Evolutionary conservation across 1,140 invertebrate genomes (phyloP).

Genomic region (Drosophila ogumai): DNA sequence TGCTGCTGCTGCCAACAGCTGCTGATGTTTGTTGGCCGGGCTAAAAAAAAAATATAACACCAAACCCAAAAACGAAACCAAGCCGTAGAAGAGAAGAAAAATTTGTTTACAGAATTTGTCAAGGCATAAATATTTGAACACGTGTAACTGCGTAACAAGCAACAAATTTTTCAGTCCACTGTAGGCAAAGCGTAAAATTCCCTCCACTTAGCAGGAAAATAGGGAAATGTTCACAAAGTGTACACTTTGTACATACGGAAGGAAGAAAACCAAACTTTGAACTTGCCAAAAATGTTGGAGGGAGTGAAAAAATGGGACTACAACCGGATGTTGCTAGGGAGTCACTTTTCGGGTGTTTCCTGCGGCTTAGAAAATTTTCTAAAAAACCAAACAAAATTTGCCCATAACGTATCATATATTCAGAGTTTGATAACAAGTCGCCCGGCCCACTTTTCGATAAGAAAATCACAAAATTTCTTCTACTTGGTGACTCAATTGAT

Average conservation of each 20-base stretch:
- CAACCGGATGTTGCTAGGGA: constrained; percentile 51
- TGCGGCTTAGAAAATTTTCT: constrained; percentile 18
- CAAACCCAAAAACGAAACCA: constrained; percentile 31
- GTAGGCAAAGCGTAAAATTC: constrained; percentile 20
- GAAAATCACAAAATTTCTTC: constrained; percentile 28
- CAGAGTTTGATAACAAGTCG: constrained; percentile 23
- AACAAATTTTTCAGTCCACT: constrained; percentile 42
- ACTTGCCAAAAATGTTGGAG: constrained; percentile 43
- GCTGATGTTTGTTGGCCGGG: constrained; percentile 45
- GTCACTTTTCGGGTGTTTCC: constrained; percentile 17
- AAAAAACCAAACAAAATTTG: constrained; percentile 6
- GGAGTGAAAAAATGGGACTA: not conserved
- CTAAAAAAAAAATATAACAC: constrained; percentile 33
- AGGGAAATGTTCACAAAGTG: constrained; percentile 48
- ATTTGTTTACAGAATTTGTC: constrained; percentile 64
- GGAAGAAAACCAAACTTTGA: constrained; percentile 53
- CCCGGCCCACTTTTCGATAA: constrained; percentile 27
- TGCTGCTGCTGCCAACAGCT: constrained; percentile 48
- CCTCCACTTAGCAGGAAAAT: constrained; percentile 34
- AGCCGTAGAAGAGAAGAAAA: constrained; percentile 39
- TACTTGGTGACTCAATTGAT: constrained; percentile 42
- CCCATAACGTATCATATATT: constrained; percentile 16
- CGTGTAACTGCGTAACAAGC: constrained; percentile 52
- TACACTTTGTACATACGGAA: constrained; percentile 39
- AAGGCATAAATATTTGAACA: constrained; percentile 63